Conservation (phyloP, 2,113 vertebrate genomes). For the Motacilla alba region DNA sequence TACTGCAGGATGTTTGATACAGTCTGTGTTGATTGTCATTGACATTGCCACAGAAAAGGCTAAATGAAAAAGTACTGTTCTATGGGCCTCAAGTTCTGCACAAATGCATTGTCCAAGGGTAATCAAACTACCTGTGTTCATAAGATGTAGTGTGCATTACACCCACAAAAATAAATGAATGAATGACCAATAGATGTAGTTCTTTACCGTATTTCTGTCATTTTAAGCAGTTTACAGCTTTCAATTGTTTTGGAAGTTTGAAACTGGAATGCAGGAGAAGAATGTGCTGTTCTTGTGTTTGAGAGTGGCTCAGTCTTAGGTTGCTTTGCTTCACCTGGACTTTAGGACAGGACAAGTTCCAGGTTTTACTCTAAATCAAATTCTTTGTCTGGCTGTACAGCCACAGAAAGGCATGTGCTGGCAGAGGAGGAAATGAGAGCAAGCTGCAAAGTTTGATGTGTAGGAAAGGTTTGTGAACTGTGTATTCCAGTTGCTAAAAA, state of each 20-base stretch:
- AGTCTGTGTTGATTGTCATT: background rate
- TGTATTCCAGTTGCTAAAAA: background rate
- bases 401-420: background rate
- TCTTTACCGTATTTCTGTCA: background rate
- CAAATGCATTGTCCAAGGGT: background rate
- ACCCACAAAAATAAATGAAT: background rate
- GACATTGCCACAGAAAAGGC: background rate
- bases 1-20: background rate
- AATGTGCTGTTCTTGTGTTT: fast-evolving
- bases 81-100: background rate
- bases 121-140: background rate
- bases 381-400: background rate
- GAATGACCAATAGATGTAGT: background rate
- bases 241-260: background rate
- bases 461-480: background rate
- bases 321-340: background rate
- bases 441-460: background rate
- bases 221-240: background rate
- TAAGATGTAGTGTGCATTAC: background rate
- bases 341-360: background rate
- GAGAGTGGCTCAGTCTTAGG: background rate
- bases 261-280: background rate
- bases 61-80: background rate
- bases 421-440: background rate
- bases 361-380: background rate